These are phyloP conservation scores for Neuroscelio doddi DNA, from an alignment of 2,888 invertebrate species.

Conservation along the genomic window DNA sequence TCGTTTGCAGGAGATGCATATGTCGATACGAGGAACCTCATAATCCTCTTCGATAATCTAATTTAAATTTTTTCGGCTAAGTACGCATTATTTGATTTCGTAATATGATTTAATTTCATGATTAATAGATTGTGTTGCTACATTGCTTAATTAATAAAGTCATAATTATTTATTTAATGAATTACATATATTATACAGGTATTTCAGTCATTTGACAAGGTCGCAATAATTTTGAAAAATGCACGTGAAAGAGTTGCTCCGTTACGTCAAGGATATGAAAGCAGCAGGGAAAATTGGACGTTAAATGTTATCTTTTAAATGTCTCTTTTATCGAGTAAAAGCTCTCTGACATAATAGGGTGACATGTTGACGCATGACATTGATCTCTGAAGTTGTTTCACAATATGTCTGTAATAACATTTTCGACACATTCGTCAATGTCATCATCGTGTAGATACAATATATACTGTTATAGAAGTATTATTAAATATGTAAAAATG, in stretches of 20 bases:
- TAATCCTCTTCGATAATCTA: constrained; percentile 44
- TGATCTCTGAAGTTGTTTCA: constrained; percentile 3
- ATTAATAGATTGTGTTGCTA: too few species aligned
- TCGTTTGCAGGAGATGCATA: constrained; percentile 24
- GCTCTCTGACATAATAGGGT: constrained; percentile 54
- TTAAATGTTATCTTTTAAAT: constrained; percentile 56
- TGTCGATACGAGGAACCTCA: constrained; percentile 14
- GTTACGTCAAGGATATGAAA: constrained; percentile 5
- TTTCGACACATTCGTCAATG: background rate
- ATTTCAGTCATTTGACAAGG: too few species aligned
- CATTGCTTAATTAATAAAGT: too few species aligned
- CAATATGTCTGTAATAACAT: constrained; percentile 1
- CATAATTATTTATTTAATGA: too few species aligned
- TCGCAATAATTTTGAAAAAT: too few species aligned
- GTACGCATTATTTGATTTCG: constrained; percentile 46
- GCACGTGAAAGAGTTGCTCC: background rate
- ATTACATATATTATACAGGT: too few species aligned
- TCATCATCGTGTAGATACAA: too few species aligned
- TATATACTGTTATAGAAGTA: too few species aligned
- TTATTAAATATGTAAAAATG: too few species aligned
- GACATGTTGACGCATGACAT: constrained; percentile 52
- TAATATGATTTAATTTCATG: background rate
- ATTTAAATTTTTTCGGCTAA: constrained; percentile 44
- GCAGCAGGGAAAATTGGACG: constrained; percentile 55
- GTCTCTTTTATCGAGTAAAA: constrained; percentile 57